Conservation (phyloP, 1,140 invertebrate species). For the Acromyrmex charruanus region DNA sequence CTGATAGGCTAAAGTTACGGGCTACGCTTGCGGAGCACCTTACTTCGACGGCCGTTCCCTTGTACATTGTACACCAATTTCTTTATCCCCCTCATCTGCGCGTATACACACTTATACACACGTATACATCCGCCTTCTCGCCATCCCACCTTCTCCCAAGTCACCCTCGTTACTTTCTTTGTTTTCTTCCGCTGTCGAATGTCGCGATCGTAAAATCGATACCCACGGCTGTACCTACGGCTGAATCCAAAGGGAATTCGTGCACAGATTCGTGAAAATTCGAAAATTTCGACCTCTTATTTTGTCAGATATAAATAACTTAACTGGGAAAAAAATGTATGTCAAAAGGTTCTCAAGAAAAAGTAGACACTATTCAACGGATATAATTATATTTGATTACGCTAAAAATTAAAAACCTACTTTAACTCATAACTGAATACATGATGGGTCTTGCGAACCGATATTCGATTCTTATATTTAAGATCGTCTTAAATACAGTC, state of each 20-base stretch:
- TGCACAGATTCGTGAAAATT: constrained; percentile 9
- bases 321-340: not conserved
- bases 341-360: not conserved
- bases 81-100: constrained; percentile 12
- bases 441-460: too few relatives aligned
- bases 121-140: not conserved
- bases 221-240: not conserved
- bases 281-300: not conserved
- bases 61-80: constrained; percentile 40
- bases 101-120: not conserved
- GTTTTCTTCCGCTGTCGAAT: constrained; percentile 39
- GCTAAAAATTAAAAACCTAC: not conserved
- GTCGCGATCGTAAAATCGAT: constrained; percentile 61
- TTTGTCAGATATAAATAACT: not conserved
- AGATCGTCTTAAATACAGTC: too few relatives aligned
- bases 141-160: constrained; percentile 4
- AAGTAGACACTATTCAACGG: not conserved
- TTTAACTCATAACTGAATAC: not conserved
- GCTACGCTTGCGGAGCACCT: constrained; percentile 63
- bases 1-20: constrained; percentile 75
- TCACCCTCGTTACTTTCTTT: constrained; percentile 51
- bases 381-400: not conserved
- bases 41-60: constrained; percentile 44
- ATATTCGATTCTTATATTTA: too few relatives aligned
- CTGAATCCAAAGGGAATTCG: constrained; percentile 40